These are phyloP conservation scores for Spermophilus dauricus DNA, from an alignment of 2,113 vertebrate genomes.

Conservation along the genomic window DNA sequence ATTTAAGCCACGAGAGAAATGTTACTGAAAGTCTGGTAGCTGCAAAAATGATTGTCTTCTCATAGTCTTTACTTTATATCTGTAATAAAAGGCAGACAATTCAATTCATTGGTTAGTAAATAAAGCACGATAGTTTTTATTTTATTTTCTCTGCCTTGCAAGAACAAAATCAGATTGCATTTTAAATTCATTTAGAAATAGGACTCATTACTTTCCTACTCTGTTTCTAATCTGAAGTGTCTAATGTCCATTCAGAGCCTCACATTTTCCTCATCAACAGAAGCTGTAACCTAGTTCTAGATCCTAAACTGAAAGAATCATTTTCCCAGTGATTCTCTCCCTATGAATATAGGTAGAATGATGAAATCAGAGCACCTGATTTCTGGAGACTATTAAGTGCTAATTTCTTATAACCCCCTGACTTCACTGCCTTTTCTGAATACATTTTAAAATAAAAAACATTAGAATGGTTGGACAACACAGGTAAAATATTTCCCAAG, in stretches of 20 bases:
- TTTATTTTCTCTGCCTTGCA: slow-evolving; percentile 89
- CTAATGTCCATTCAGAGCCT: slow-evolving; percentile 80
- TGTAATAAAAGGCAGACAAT: slow-evolving; percentile 97
- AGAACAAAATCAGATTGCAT: slow-evolving; percentile 91
- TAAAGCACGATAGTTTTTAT: slow-evolving; percentile 92
- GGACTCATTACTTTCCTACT: slow-evolving; percentile 85
- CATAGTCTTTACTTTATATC: slow-evolving; percentile 95
- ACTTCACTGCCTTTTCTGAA: slow-evolving; percentile 63
- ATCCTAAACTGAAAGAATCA: slow-evolving; percentile 81
- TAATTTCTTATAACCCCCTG: slow-evolving; percentile 68
- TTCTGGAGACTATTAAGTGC: slow-evolving; percentile 73
- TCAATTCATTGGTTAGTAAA: slow-evolving; percentile 97
- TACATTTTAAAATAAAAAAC: slow-evolving; percentile 76
- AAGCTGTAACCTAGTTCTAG: slow-evolving; percentile 83
- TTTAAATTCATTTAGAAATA: slow-evolving; percentile 88
- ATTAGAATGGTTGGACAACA: slow-evolving; percentile 39
- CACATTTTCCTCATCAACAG: slow-evolving; percentile 80
- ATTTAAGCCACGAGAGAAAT: slow-evolving; percentile 97
- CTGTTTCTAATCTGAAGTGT: slow-evolving; percentile 83
- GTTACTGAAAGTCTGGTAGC: slow-evolving; percentile 93
- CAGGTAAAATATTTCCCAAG: not conserved
- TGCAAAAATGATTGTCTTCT: slow-evolving; percentile 96
- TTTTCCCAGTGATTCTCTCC: slow-evolving; percentile 75
- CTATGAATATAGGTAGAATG: slow-evolving; percentile 76
- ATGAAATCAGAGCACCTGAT: slow-evolving; percentile 71